Conservation (phyloP, 2,888 invertebrate genomes). For the Strigamia maritima region DNA sequence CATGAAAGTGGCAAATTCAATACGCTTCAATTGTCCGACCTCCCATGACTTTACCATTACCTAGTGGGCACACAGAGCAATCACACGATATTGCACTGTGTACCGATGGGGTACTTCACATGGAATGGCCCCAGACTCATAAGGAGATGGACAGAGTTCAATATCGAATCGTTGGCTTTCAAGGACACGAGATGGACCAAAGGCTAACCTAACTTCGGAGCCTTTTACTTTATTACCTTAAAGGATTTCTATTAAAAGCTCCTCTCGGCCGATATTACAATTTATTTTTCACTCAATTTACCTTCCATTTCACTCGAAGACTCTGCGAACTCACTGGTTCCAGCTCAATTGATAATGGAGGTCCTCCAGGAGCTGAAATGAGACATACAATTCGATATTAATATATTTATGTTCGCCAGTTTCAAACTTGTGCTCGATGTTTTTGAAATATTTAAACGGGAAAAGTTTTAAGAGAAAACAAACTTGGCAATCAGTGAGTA, state of each 20-base stretch:
- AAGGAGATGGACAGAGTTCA: slow-evolving; percentile 34
- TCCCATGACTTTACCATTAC: slow-evolving; percentile 30
- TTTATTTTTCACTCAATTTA: slow-evolving; percentile 43
- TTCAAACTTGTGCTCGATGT: too few species aligned
- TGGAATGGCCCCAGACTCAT: slow-evolving; percentile 21
- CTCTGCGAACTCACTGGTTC: slow-evolving; percentile 50
- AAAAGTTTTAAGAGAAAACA: neutral
- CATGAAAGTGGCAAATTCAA: slow-evolving; percentile 34
- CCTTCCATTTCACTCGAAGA: slow-evolving; percentile 51
- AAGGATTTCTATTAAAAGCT: slow-evolving; percentile 1
- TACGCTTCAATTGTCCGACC: slow-evolving; percentile 34
- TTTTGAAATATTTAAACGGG: neutral
- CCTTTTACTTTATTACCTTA: slow-evolving; percentile 10
- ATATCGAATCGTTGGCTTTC: slow-evolving; percentile 23
- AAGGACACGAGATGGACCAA: slow-evolving; percentile 13
- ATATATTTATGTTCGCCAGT: neutral
- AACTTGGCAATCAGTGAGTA: neutral
- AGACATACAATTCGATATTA: neutral
- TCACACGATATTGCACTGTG: slow-evolving; percentile 32
- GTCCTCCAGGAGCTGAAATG: slow-evolving; percentile 45
- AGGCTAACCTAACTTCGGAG: slow-evolving; percentile 14
- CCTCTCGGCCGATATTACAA: neutral
- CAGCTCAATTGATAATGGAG: slow-evolving; percentile 49
- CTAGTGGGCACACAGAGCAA: slow-evolving; percentile 28
- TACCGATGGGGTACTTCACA: slow-evolving; percentile 29